phyloP scores from a whole-genome alignment of 2,888 invertebrate species.

The Timema podura region DNA sequence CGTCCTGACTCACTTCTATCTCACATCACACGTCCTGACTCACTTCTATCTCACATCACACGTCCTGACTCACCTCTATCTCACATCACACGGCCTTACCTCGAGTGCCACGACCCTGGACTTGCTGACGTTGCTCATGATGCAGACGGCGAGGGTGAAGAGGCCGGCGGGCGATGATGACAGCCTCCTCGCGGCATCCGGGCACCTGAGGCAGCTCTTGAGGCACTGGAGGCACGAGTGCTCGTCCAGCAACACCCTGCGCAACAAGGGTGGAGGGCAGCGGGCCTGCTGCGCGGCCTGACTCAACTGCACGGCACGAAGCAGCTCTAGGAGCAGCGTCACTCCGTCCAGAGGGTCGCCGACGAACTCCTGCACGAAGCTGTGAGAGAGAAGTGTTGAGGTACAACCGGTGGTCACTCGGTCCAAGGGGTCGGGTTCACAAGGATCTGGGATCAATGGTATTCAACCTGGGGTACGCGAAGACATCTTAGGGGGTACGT shows the following conservation, averaged over 20 bases:
- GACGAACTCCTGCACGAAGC: constrained; percentile 91
- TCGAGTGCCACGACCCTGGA: constrained; percentile 81
- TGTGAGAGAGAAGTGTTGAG: constrained; percentile 45
- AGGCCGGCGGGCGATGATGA: constrained; percentile 76
- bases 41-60: too few relatives aligned
- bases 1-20: too few relatives aligned
- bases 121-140: constrained; percentile 83
- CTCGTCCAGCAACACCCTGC: constrained; percentile 78
- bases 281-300: constrained; percentile 33
- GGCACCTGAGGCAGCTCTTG: constrained; percentile 70
- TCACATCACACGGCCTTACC: constrained; percentile 49
- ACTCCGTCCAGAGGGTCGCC: constrained; percentile 86
- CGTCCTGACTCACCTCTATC: too few relatives aligned
- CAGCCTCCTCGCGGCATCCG: constrained; percentile 72
- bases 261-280: constrained; percentile 60
- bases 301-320: constrained; percentile 70
- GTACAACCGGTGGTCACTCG: too few relatives aligned
- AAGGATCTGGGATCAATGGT: too few relatives aligned
- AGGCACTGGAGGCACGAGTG: constrained; percentile 86
- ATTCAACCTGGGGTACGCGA: too few relatives aligned
- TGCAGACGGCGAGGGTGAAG: constrained; percentile 79
- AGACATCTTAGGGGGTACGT: too few relatives aligned
- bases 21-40: too few relatives aligned
- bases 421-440: too few relatives aligned
- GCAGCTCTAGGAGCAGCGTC: constrained; percentile 73